Percentiles rank a stretch among this genome's conserved stretches.
Conservation (phyloP, 2,888 invertebrate species). For the Ochropleura leucogaster region DNA sequence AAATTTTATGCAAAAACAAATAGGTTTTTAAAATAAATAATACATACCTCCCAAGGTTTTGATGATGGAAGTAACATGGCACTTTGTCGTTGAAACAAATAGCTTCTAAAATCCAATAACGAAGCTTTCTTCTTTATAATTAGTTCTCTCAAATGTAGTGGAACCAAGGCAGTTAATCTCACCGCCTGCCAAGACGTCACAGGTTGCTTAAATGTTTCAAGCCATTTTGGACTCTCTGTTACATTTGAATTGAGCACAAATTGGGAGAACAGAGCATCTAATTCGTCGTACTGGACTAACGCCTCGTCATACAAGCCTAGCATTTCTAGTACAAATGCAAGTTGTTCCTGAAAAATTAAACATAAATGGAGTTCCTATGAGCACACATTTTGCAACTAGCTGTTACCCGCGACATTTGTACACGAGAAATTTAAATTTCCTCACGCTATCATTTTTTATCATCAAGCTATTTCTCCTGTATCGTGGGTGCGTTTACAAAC, state of each 20-base stretch:
- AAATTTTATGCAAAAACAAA: neutral
- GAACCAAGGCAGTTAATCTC: slow-evolving; percentile 91
- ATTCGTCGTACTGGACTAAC: slow-evolving; percentile 98
- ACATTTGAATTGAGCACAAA: slow-evolving; percentile 98
- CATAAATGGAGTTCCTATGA: neutral
- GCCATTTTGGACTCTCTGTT: slow-evolving; percentile 96
- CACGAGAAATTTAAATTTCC: no score
- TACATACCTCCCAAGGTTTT: slow-evolving; percentile 95
- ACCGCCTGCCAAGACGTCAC: slow-evolving; percentile 96
- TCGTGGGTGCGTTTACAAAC: no score
- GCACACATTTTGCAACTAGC: neutral
- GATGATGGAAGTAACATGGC: slow-evolving; percentile 94
- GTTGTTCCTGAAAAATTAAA: slow-evolving; percentile 94
- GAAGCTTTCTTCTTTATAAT: slow-evolving; percentile 91
- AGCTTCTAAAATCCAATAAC: slow-evolving; percentile 97
- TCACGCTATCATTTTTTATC: no score
- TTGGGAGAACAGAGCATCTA: slow-evolving; percentile 99
- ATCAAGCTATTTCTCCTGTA: no score
- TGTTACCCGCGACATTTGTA: no score
- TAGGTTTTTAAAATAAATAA: neutral
- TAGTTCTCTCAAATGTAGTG: slow-evolving; percentile 88
- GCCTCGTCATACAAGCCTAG: slow-evolving; percentile 98
- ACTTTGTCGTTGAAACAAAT: slow-evolving; percentile 97
- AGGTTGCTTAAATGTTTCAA: slow-evolving; percentile 94
- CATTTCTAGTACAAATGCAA: slow-evolving; percentile 98